Evolutionary conservation across 2,113 vertebrate genomes (phyloP).

Genomic region (Paramormyrops kingsleyae): DNA sequence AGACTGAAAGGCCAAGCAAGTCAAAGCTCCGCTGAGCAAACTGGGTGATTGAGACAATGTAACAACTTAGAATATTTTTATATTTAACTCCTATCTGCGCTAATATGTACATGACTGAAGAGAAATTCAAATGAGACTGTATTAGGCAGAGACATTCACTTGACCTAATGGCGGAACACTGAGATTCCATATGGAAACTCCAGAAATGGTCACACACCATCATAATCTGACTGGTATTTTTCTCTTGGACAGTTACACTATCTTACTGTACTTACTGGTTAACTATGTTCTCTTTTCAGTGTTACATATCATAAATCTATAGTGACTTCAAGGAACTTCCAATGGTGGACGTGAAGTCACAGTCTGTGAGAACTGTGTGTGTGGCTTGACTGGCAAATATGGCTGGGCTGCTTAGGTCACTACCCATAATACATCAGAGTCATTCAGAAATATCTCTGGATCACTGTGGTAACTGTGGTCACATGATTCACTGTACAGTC

Average conservation of each 20-base stretch:
- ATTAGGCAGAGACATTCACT: neutral
- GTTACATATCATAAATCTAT: neutral
- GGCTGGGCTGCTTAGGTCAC: neutral
- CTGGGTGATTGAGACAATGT: neutral
- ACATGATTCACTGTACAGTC: neutral
- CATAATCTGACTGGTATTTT: neutral
- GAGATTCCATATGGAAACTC: slow-evolving; percentile 1
- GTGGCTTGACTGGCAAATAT: neutral
- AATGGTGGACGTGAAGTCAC: neutral
- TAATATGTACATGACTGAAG: neutral
- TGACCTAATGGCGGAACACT: neutral
- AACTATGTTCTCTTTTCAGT: neutral
- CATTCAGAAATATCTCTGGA: neutral
- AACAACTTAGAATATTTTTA: neutral
- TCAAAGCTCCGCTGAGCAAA: neutral
- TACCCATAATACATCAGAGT: neutral
- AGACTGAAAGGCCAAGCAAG: neutral
- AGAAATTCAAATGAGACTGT: neutral
- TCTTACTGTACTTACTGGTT: neutral
- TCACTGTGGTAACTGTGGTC: neutral
- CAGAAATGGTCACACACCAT: neutral
- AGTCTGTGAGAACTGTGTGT: neutral
- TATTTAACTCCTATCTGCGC: neutral
- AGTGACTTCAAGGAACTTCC: neutral
- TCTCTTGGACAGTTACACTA: neutral